Percentiles rank a stretch among this genome's conserved stretches.
These are phyloP conservation scores for Melitaea cinxia DNA, from an alignment of 1,140 invertebrate genomes.

Conservation along the genomic window DNA sequence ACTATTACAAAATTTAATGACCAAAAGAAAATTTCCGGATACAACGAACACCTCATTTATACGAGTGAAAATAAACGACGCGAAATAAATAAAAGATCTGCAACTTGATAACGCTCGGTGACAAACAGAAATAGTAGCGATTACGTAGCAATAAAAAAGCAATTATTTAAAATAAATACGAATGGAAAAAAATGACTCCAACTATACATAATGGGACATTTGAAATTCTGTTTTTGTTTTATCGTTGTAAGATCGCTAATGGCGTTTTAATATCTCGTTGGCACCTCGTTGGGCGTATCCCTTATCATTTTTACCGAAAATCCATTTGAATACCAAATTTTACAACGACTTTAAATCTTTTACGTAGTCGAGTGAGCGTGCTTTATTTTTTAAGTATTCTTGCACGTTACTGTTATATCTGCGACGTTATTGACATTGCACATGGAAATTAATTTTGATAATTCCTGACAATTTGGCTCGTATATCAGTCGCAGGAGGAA, in stretches of 20 bases:
- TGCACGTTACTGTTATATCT: too few relatives aligned
- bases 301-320: slow-evolving; percentile 55
- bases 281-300: slow-evolving; percentile 43
- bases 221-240: slow-evolving; percentile 61
- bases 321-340: slow-evolving; percentile 53
- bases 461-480: too few relatives aligned
- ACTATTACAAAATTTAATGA: slow-evolving; percentile 15
- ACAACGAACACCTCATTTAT: slow-evolving; percentile 17
- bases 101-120: slow-evolving; percentile 13
- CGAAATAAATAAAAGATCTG: slow-evolving; percentile 9
- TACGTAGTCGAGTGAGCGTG: slow-evolving; percentile 2
- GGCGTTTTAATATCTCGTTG: slow-evolving; percentile 58
- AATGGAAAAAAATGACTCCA: slow-evolving; percentile 45
- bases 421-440: too few relatives aligned
- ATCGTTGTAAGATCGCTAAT: slow-evolving; percentile 51
- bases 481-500: too few relatives aligned
- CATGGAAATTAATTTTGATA: too few relatives aligned
- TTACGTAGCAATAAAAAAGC: slow-evolving; percentile 58
- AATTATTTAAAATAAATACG: slow-evolving; percentile 67
- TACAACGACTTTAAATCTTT: slow-evolving; percentile 9
- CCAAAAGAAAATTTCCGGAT: slow-evolving; percentile 8
- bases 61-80: slow-evolving; percentile 25
- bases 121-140: slow-evolving; percentile 43
- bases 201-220: slow-evolving; percentile 44
- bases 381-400: not conserved